Evolutionary conservation across 2,888 invertebrate species (phyloP).

Genomic region (Tetramorium bicarinatum): DNA sequence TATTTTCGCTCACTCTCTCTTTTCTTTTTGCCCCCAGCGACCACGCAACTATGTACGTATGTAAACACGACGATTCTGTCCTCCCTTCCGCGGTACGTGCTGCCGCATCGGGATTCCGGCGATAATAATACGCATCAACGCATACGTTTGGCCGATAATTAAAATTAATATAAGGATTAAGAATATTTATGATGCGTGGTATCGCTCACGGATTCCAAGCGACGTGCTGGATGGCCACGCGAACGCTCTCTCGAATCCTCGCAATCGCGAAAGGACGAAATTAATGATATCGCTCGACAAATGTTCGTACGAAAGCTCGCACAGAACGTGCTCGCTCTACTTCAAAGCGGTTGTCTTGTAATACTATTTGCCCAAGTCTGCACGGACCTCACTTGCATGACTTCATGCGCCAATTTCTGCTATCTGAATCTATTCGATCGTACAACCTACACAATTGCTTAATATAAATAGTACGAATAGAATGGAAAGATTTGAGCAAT

Average conservation of each 20-base stretch:
- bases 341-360: no score
- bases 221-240: neutral
- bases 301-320: neutral
- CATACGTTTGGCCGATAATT: constrained; percentile 25
- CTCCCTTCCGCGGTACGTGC: neutral
- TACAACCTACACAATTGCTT: neutral
- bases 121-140: constrained; percentile 1
- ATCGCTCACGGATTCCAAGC: constrained; percentile 11
- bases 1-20: constrained; percentile 16
- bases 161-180: constrained; percentile 50
- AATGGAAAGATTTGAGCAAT: neutral
- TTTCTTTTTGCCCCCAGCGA: neutral
- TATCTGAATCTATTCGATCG: neutral
- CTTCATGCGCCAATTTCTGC: constrained; percentile 17
- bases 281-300: constrained; percentile 1
- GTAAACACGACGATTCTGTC: neutral
- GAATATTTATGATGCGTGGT: constrained; percentile 16
- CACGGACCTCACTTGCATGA: neutral
- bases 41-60: constrained; percentile 1
- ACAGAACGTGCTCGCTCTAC: constrained; percentile 4
- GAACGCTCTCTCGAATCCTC: neutral
- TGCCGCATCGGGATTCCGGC: constrained; percentile 3
- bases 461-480: constrained; percentile 2
- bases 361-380: neutral
- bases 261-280: neutral